These are phyloP conservation scores for Rhorus exstirpatorius DNA, from an alignment of 2,888 invertebrate genomes.

Conservation along the genomic window DNA sequence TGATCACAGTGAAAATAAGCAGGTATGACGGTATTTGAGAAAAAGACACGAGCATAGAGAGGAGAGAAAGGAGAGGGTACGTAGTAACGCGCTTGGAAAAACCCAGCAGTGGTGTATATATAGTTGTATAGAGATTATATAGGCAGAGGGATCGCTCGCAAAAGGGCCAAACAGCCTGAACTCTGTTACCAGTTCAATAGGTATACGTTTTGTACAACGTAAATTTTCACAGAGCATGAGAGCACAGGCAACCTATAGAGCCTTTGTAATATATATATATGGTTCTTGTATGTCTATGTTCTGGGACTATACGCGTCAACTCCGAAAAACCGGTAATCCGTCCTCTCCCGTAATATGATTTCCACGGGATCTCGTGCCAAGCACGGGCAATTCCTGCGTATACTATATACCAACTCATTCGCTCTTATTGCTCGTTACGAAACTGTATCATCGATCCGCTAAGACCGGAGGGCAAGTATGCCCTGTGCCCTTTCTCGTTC, in stretches of 20 bases:
- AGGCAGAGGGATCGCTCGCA: conserved; percentile 40
- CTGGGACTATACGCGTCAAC: conserved; percentile 65
- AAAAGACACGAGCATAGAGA: conserved; percentile 46
- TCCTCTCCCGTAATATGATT: conserved; percentile 78
- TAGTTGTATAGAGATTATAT: conserved; percentile 40
- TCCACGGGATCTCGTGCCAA: conserved; percentile 69
- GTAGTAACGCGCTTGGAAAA: conserved; percentile 68
- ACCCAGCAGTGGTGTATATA: conserved; percentile 55
- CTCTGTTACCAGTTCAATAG: conserved; percentile 1
- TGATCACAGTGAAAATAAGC: conserved; percentile 62
- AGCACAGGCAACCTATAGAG: neutral
- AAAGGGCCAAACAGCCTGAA: conserved; percentile 43
- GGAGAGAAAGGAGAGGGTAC: conserved; percentile 37
- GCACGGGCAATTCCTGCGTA: conserved; percentile 49
- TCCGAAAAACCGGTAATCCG: conserved; percentile 78
- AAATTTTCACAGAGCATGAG: conserved; percentile 40
- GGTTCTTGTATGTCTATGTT: conserved; percentile 49
- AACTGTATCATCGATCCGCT: conserved; percentile 68
- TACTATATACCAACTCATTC: conserved; percentile 23
- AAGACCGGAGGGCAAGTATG: conserved; percentile 57
- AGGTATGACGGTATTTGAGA: conserved; percentile 41
- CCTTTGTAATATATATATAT: conserved; percentile 27
- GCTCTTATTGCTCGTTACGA: conserved; percentile 48
- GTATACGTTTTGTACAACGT: conserved; percentile 32
- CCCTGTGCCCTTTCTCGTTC: no score